These are phyloP conservation scores for Malachius bipustulatus DNA, from an alignment of 2,888 invertebrate genomes.

Conservation along the genomic window DNA sequence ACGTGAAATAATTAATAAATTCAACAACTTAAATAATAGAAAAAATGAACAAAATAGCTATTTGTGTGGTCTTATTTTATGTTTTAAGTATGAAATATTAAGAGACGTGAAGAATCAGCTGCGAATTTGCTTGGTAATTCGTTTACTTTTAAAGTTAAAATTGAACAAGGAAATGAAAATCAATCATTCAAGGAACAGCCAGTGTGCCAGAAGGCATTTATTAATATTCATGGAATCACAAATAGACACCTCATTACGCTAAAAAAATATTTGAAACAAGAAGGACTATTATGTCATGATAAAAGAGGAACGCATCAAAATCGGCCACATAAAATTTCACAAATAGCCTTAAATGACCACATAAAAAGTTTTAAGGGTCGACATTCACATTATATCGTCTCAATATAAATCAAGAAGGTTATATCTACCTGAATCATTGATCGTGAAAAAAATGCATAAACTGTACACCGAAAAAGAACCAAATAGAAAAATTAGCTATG, in stretches of 20 bases:
- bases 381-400: background rate
- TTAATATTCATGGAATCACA: constrained; percentile 3
- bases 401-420: constrained; percentile 2
- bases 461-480: background rate
- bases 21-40: too few species aligned
- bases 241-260: background rate
- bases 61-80: too few species aligned
- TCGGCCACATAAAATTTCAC: constrained; percentile 3
- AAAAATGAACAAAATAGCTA: too few species aligned
- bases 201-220: constrained; percentile 2
- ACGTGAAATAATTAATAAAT: too few species aligned
- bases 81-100: too few species aligned
- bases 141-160: constrained; percentile 1
- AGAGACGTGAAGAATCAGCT: background rate
- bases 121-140: background rate
- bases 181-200: background rate
- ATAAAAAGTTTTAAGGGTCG: constrained; percentile 3
- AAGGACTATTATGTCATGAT: constrained; percentile 1
- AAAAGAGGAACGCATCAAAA: constrained; percentile 1
- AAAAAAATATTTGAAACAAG: constrained; percentile 1
- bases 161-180: constrained; percentile 1
- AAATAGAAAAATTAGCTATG: constrained; percentile 2
- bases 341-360: background rate
- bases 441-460: constrained; percentile 2
- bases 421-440: background rate